A percentile compares a stretch with the other conserved stretches of the same genome.
These are phyloP conservation scores for Meiosimyza platycephala DNA, from an alignment of 2,888 invertebrate genomes.

Conservation along the genomic window DNA sequence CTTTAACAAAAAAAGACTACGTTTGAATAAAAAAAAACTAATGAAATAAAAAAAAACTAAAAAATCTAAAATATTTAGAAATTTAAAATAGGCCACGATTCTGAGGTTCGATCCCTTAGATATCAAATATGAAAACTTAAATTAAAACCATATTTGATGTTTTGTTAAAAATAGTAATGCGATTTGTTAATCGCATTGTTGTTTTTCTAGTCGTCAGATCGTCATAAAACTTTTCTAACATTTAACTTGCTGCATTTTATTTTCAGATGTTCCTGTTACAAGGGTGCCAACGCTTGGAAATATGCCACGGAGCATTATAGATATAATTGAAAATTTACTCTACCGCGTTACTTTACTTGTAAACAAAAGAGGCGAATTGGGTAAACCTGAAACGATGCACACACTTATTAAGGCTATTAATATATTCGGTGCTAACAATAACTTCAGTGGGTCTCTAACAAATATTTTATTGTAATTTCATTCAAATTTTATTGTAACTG, in stretches of 20 bases:
- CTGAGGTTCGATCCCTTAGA: too few relatives aligned
- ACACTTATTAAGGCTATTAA: constrained; percentile 62
- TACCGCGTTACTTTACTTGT: constrained; percentile 61
- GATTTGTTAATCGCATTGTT: too few relatives aligned
- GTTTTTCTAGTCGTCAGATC: neutral
- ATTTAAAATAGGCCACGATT: too few relatives aligned
- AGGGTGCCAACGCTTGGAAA: constrained; percentile 53
- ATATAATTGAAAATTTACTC: constrained; percentile 63
- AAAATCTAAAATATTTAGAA: too few relatives aligned
- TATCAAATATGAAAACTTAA: too few relatives aligned
- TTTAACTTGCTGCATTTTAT: too few relatives aligned
- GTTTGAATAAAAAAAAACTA: too few relatives aligned
- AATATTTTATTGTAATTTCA: constrained; percentile 63
- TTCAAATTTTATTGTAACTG: neutral
- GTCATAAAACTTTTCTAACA: too few relatives aligned
- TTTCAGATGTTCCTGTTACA: constrained; percentile 53
- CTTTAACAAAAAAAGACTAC: too few relatives aligned
- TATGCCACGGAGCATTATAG: constrained; percentile 55
- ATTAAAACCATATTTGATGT: too few relatives aligned
- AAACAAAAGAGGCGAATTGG: constrained; percentile 61
- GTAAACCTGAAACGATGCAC: constrained; percentile 63
- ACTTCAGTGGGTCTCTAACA: constrained; percentile 61
- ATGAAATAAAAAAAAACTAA: too few relatives aligned
- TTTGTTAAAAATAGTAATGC: too few relatives aligned
- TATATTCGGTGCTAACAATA: constrained; percentile 61